Base-by-base conservation (phyloP, 2,888 invertebrate species). In the Liposcelis brunnea region DNA sequence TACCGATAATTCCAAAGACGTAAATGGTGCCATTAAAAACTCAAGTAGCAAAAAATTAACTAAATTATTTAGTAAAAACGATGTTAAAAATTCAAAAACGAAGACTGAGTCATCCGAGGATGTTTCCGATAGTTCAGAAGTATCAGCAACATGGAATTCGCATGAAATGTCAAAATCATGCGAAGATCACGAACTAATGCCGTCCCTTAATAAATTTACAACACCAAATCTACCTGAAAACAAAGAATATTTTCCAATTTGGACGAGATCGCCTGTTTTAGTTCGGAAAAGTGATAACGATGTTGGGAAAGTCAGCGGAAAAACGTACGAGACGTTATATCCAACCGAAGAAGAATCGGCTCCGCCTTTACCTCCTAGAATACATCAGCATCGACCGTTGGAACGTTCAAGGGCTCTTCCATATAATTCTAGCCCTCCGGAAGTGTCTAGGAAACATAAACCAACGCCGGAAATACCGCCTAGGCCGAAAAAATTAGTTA, bases 331-430 rank as follows among this genome's bases (percentile, higher is more conserved):
- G 49, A 56, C 56, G 12, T 51, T 57, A 15, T 56, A 55, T 48
- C 54, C 54, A 18, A 45, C 56, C 51, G 47, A 44, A 26, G 47
- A 15, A 18, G 37, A 4, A 45, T 15, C 34, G 46, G 71, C 79
- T 34, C 82, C 82, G 32, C 77, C 77, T 15, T 61, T 82, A 52
- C 83, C 83, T 37, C 82, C 82, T 31, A 69, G 80, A 55, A 69
- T 71, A 42, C 52, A 49, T 43, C 52, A 74, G 31, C 86, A 86
- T 61, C 74, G 77, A 52, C 85, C 86, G 10, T 64, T 87, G 50
- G 85, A 86, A 57, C 68, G 83, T 50, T 77, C 74, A 1, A 67
- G 66, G 54, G 70, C 68, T 35, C 55, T 67, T 57, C 58, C 52
- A 26, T 48, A 49, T n/a, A 49, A 45, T 55, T 50, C 63, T 58